Base-by-base conservation (phyloP, 2,113 vertebrate genomes). In the Rafetus swinhoei region DNA sequence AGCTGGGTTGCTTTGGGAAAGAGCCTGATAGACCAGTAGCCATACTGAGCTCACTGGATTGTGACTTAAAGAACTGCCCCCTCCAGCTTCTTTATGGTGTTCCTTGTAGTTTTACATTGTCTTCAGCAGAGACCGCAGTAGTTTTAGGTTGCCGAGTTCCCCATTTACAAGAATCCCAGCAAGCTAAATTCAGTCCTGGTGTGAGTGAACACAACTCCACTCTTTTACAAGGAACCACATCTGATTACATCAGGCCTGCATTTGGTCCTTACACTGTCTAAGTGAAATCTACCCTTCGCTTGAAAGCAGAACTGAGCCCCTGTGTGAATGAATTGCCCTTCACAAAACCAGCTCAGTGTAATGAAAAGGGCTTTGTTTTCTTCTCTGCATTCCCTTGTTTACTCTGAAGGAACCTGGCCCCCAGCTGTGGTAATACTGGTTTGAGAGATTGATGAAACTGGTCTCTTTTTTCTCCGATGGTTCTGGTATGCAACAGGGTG, bases 301-400 rank as follows among this genome's bases (percentile, higher is more conserved):
- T 0, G 0, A 77, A 81, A 87, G 87, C 57, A 89, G 79, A 69
- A 84, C 45, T 87, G 74, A 4, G 15, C 9, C 59, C 90, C 79
- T 90, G 80, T 69, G 79, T 74, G 81, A 91, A 32, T 0, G 0
- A 84, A 0, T 0, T 21, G 19, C 18, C 57, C 72, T 0, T 0
- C 52, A 54, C 35, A 94, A 25, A 50, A 77, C 35, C 74, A 87
- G 55, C 50, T 86, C 81, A 45, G 45, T 15, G 79, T 60, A 18
- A 87, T 95, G 94, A 97, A 95, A 97, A 93, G 88, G 79, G 53
- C 88, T 94, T 95, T 97, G 93, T 97, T 96, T 29, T 3, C 32
- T 16, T 45, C 21, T n/a, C 52, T 82, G 84, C 82, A 18, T 88
- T 32, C 0, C 14, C 35, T 82, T 85, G 45, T n/a, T 90, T 85